A percentile compares a stretch with the other conserved stretches of the same genome.
phyloP scores from a whole-genome alignment of 2,888 invertebrate species.

The Phaedon cochleariae region DNA sequence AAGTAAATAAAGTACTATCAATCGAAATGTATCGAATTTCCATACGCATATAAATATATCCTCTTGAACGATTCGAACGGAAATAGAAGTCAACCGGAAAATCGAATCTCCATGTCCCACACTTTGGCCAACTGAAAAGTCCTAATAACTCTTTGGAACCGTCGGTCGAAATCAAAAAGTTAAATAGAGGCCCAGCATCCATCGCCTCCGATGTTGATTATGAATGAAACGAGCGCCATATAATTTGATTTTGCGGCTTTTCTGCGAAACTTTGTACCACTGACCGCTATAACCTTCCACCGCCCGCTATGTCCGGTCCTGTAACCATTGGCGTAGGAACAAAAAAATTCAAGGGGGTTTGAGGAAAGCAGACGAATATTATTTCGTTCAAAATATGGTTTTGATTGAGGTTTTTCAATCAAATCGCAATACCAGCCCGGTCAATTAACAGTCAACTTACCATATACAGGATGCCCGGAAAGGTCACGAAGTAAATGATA shows the following conservation, averaged over 20 bases:
- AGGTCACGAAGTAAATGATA: too few relatives aligned
- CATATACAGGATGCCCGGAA: too few relatives aligned
- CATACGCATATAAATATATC: not conserved
- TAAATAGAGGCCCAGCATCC: not conserved
- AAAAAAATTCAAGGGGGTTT: not conserved
- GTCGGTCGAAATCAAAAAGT: not conserved
- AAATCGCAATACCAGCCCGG: too few relatives aligned
- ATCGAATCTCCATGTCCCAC: not conserved
- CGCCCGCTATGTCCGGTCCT: constrained; percentile 54
- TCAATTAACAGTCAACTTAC: too few relatives aligned
- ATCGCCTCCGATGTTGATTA: constrained; percentile 51
- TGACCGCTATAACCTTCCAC: constrained; percentile 57
- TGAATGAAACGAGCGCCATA: constrained; percentile 55
- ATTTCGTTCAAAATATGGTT: too few relatives aligned
- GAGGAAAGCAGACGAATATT: too few relatives aligned
- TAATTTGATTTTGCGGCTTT: constrained; percentile 58
- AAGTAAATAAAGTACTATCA: too few relatives aligned
- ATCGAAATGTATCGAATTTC: too few relatives aligned
- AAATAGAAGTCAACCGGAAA: not conserved
- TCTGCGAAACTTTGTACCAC: constrained; percentile 57
- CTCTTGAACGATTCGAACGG: not conserved
- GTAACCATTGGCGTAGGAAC: not conserved
- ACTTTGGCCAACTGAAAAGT: not conserved
- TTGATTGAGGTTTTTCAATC: too few relatives aligned
- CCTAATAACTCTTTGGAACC: not conserved